Base-by-base conservation (phyloP, 2,888 invertebrate species). In the Nebria salina region DNA sequence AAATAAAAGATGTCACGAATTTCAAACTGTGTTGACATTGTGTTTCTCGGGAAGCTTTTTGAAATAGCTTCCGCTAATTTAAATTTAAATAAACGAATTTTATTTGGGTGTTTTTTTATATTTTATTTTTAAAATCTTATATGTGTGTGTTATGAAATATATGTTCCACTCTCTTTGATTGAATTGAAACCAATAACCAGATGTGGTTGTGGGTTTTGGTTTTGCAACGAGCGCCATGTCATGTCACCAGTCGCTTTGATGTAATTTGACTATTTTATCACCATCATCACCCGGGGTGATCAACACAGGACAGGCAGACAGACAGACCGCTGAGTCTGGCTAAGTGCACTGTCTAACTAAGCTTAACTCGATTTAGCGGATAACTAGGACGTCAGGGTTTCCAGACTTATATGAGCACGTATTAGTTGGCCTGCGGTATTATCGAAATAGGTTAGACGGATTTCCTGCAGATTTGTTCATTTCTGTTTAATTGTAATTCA, bases 291-390 rank as follows among this genome's bases (percentile, higher is more conserved):
- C 26, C 26, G 9, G 68, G 68, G n/a, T 68, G 26, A 25, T 68
- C 68, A 26, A 68, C 20, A 68, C 65, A n/a, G 65, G 68, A 54
- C 54, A 6, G 54, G 8, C 4, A 54, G 54, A 54, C 54, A 54
- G 54, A 54, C 54, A 54, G 13, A 54, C 54, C 54, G 54, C 11
- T 54, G 54, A 54, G 54, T 1, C 54, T 54, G 54, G 54, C 54
- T 54, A 54, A 54, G 54, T 54, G 54, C 54, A 54, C 54, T 54
- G 54, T 54, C 54, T 54, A 54, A 54, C 54, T 54, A 54, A 54
- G 54, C 54, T 54, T 54, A 54, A 54, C 54, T 54, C 54, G 54
- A 54, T 54, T 54, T 54, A 54, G 6, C 54, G 5, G 34, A 34
- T 34, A 34, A 34, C 34, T 54, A 13, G 54, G 54, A 54, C 54